Evolutionary conservation across 1,140 invertebrate genomes (phyloP).

Genomic region (Cyphomyrmex costatus): DNA sequence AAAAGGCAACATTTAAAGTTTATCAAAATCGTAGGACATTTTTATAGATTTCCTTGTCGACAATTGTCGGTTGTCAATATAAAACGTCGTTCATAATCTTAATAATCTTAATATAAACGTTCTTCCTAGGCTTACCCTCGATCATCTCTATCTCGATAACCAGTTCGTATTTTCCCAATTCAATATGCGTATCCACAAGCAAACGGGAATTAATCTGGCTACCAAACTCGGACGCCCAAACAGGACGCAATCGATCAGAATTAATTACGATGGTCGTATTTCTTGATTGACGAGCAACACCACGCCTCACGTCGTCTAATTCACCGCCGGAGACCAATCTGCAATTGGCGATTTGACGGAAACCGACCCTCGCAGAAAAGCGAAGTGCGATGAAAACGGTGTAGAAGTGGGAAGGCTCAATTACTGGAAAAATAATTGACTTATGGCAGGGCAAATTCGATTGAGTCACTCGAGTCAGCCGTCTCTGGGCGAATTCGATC

Average conservation of each 20-base stretch:
- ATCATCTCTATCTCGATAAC: neutral
- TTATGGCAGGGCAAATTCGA: constrained; percentile 59
- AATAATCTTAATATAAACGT: neutral
- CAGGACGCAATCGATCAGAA: constrained; percentile 65
- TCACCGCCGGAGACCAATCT: constrained; percentile 53
- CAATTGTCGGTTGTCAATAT: neutral
- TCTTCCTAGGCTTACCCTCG: neutral
- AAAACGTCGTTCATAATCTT: neutral
- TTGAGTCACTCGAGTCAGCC: constrained; percentile 41
- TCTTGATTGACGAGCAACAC: constrained; percentile 55
- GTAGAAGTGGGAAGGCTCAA: constrained; percentile 11
- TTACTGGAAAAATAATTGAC: constrained; percentile 74
- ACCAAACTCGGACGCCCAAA: constrained; percentile 33
- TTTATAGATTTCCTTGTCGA: too few relatives aligned
- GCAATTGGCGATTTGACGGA: constrained; percentile 53
- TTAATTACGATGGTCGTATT: constrained; percentile 65
- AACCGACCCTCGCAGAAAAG: constrained; percentile 36
- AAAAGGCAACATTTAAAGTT: too few relatives aligned
- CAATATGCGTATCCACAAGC: neutral
- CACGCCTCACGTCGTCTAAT: constrained; percentile 15
- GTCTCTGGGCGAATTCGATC: constrained; percentile 60
- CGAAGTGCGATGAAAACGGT: constrained; percentile 10
- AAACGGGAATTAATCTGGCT: constrained; percentile 56
- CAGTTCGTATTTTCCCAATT: neutral
- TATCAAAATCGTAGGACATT: too few relatives aligned